These are phyloP conservation scores for Pollenia griseotomentosa DNA, from an alignment of 2,888 invertebrate species.

Conservation along the genomic window DNA sequence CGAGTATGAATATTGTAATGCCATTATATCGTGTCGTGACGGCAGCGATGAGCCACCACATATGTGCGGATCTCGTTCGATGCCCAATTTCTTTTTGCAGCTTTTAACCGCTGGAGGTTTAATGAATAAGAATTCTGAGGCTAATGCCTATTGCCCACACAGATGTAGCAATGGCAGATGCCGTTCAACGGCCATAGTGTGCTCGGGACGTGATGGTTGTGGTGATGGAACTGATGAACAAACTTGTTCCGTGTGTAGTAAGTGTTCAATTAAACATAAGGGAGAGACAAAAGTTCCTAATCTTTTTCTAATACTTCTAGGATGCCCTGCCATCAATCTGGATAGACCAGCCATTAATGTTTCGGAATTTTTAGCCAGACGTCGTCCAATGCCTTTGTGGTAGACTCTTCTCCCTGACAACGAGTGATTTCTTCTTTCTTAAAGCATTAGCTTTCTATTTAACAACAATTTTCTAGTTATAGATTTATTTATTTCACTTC, in stretches of 20 bases:
- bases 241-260: slow-evolving; percentile 93
- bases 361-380: slow-evolving; percentile 77
- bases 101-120: slow-evolving; percentile 81
- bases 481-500: slow-evolving; percentile 79
- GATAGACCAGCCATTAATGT: slow-evolving; percentile 75
- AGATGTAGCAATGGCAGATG: slow-evolving; percentile 94
- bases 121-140: slow-evolving; percentile 77
- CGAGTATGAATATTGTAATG: slow-evolving; percentile 96
- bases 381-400: slow-evolving; percentile 82
- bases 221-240: slow-evolving; percentile 95
- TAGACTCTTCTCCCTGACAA: slow-evolving; percentile 70
- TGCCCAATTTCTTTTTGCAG: slow-evolving; percentile 83
- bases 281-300: not conserved
- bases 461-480: slow-evolving; percentile 75
- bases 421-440: slow-evolving; percentile 2
- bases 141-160: slow-evolving; percentile 88
- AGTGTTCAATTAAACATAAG: slow-evolving; percentile 84
- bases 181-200: slow-evolving; percentile 94
- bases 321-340: slow-evolving; percentile 85
- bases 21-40: slow-evolving; percentile 93
- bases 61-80: slow-evolving; percentile 86
- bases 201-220: slow-evolving; percentile 95
- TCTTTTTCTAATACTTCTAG: slow-evolving; percentile 82
- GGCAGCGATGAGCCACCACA: slow-evolving; percentile 95
- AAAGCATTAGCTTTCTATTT: slow-evolving; percentile 40